These are phyloP conservation scores for Drosophila koepferae DNA, from an alignment of 2,888 invertebrate species.

Conservation along the genomic window DNA sequence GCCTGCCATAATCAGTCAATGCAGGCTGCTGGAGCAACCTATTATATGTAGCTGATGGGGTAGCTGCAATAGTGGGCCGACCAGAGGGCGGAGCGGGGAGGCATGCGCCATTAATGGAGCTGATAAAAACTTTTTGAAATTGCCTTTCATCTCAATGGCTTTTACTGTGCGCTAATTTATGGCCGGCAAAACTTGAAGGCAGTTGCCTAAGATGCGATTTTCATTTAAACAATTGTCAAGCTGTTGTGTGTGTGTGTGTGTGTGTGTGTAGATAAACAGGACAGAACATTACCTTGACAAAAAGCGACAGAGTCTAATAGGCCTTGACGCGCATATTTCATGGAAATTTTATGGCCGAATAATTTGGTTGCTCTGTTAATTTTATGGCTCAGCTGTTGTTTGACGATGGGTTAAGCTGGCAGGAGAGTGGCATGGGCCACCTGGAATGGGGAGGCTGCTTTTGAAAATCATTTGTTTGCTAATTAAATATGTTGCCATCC, in stretches of 20 bases:
- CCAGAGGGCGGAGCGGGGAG: neutral
- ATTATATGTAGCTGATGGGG: neutral
- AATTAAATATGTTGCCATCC: slow-evolving; percentile 62
- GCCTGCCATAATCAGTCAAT: slow-evolving; percentile 67
- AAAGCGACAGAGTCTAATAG: slow-evolving; percentile 34
- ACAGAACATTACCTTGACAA: slow-evolving; percentile 13
- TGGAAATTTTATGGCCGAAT: slow-evolving; percentile 68
- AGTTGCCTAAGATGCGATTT: slow-evolving; percentile 36
- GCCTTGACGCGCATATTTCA: slow-evolving; percentile 48
- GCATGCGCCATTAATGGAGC: slow-evolving; percentile 49
- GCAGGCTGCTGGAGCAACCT: slow-evolving; percentile 11
- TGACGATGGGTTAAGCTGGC: neutral
- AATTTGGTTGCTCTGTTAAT: slow-evolving; percentile 64
- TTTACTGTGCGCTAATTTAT: slow-evolving; percentile 69
- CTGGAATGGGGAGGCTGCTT: neutral
- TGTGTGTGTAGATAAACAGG: neutral
- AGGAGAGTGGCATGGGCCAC: neutral
- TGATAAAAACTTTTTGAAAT: slow-evolving; percentile 68
- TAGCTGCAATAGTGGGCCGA: neutral
- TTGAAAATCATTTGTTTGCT: slow-evolving; percentile 63
- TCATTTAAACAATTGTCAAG: slow-evolving; percentile 47
- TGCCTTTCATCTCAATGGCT: slow-evolving; percentile 50
- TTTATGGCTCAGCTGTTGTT: slow-evolving; percentile 37
- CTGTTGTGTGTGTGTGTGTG: neutral
- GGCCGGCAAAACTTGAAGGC: slow-evolving; percentile 42